Base-by-base conservation (phyloP, 2,113 vertebrate species). In the Gymnarchus niloticus region DNA sequence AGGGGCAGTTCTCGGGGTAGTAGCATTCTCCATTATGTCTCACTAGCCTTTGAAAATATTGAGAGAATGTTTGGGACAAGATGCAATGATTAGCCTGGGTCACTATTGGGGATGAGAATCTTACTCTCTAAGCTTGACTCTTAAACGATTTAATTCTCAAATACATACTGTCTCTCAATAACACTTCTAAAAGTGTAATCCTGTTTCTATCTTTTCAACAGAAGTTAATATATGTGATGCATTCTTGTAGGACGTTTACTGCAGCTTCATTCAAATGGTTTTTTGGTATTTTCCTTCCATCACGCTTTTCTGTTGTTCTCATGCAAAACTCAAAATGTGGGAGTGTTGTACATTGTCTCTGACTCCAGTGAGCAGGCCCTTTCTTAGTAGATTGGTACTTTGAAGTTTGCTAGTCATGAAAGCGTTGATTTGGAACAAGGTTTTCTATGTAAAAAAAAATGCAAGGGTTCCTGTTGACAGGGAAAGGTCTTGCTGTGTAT, bases 1-100 rank as follows among this genome's bases (percentile, higher is more conserved):
- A 99, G 0, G 98, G 98, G 84, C 98, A 99, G 90, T 97, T 98
- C 87, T 99, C 97, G 83, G 98, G 97, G 90, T 97, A 93, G 89
- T 97, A 99, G 87, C 98, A 99, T 85, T 96, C 95, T 2, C 96
- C 97, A 90, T 95, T 96, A 86, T 99, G 98, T 51, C 97, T 95
- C 23, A 98, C 96, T 93, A 98, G 93, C 87, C 98, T 99, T 93
- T 73, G 41, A 4, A 76, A 41, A 54, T 28, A 54, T 56, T 21
- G 89, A 87, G 88, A 89, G 1, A 80, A 89, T 90, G 61, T 6
- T n/a, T 69, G 77, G 25, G 12, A n/a, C 7, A 77, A 61, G 57
- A 49, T 61, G 86, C 54, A 37, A 28, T 59, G 49, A 51, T 21
- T 54, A 46, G 9, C n/a, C n/a, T 3, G 8, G n/a, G 12, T 33